Percentiles rank a stretch among this genome's conserved stretches.
Conservation (phyloP, 2,113 vertebrate species). For the Pseudorasbora parva region DNA sequence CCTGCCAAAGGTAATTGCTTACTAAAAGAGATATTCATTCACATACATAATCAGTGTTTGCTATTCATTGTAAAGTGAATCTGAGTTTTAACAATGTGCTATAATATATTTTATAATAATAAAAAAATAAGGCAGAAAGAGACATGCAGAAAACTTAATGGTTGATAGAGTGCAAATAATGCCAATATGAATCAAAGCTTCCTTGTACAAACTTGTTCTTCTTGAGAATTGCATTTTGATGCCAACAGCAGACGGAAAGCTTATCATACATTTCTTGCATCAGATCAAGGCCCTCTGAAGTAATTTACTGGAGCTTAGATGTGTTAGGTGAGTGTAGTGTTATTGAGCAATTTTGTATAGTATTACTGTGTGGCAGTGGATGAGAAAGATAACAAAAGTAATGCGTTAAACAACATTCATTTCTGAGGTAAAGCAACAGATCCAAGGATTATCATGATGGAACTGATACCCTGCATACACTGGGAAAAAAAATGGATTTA, state of each 20-base stretch:
- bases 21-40: neutral
- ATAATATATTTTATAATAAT: neutral
- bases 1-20: neutral
- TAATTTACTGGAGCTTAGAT: neutral
- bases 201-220: neutral
- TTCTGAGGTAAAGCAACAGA: neutral
- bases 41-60: neutral
- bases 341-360: neutral
- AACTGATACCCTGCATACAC: neutral
- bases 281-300: neutral
- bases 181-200: neutral
- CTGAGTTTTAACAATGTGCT: neutral
- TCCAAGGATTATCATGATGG: neutral
- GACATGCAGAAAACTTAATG: neutral
- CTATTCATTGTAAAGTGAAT: neutral
- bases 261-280: neutral
- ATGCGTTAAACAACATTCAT: neutral
- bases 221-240: neutral
- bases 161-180: neutral
- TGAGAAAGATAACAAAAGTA: neutral
- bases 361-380: neutral
- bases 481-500: too few species aligned
- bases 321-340: neutral
- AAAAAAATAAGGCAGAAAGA: neutral
- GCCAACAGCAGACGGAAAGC: neutral